Base-by-base conservation (phyloP, 1,140 invertebrate genomes). In the Brachionus rotundiformis region DNA sequence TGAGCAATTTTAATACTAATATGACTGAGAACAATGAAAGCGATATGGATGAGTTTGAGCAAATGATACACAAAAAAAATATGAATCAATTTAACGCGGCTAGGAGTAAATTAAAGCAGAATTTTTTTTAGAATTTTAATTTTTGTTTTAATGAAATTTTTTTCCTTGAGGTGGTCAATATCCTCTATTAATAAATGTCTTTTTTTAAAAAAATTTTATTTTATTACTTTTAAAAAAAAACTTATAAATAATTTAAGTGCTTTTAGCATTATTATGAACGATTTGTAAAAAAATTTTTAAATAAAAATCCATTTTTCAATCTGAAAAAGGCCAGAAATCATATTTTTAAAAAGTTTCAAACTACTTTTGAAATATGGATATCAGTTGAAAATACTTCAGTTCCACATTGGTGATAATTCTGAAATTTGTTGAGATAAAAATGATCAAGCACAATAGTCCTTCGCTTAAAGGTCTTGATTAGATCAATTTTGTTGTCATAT, bases 1-100 rank as follows among this genome's bases (percentile, higher is more conserved):
- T 68, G 63, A 68, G 63, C 29, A 68, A 68, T 68, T 68, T 68
- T 16, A 68, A 68, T 68, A 16, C 2, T 68, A 25, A 33, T n/a
- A 63, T 63, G 61, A 23, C 16, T 33, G 63, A 68, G 7, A n/a
- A 13, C 16, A 31, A 68, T 36, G 63, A 68, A 19, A 36, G 31
- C 29, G 31, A 36, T 36, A 36, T 33, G 27, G 63, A 68, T 16
- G 63, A 68, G 13, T 68, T 68, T 16, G 63, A 68, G 31, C 29
- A 36, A 16, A 36, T 68, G 33, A 68, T 68, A 19, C 63, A 68
- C 7, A 33, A 68, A 16, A 68, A 68, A 68, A 68, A 68, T 36
- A 68, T 68, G 63, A 68, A 68, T 39, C 63, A 68, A 68, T 68
- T 68, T 19, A 68, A 68, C 33, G 63, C 63, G 13, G 63, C 63